Base-by-base conservation (phyloP, 2,888 invertebrate species). In the Himalopsyche japonica region DNA sequence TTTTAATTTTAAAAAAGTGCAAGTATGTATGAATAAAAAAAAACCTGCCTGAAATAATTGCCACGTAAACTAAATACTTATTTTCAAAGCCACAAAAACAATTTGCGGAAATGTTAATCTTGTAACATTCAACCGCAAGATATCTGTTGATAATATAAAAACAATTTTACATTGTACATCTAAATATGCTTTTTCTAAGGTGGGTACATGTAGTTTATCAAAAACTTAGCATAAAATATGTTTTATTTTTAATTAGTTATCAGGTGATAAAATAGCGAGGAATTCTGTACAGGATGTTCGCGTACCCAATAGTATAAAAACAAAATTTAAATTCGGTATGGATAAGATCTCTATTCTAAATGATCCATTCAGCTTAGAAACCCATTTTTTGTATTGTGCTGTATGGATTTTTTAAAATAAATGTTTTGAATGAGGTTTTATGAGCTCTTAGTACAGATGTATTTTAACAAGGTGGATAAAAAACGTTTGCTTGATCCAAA, bases 321-420 rank as follows among this genome's bases (percentile, higher is more conserved):
- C 5, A 70, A 70, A 64, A 12, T 20, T 24, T 27, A 30, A 70
- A 27, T 70, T 15, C n/a, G 20, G 15, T 30, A 12, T 27, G 70
- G 70, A 70, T 70, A 70, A 70, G 70, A 70, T 70, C 70, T 15
- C 37, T 34, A 15, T 34, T 77, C 37, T 77, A 37, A 43, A 43
- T 77, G 7, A 20, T n/a, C 34, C 37, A 24, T 43, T 77, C 78
- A 76, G 30, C 48, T 77, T 64, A 34, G 37, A 79, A 12, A 43
- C 30, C 70, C 70, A 34, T 83, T 83, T 83, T 83, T 76, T 80
- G 83, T 47, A 48, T 30, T 24, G 76, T 48, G 80, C 43, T 76
- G 43, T 83, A 76, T 83, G 76, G 48, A 70, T 10, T 80, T 47
- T 76, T 83, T 80, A 3, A n/a, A n/a, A n/a, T 20, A 32, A 32